Conservation (phyloP, 2,797 vertebrate species). For the Spinus olivaceus region DNA sequence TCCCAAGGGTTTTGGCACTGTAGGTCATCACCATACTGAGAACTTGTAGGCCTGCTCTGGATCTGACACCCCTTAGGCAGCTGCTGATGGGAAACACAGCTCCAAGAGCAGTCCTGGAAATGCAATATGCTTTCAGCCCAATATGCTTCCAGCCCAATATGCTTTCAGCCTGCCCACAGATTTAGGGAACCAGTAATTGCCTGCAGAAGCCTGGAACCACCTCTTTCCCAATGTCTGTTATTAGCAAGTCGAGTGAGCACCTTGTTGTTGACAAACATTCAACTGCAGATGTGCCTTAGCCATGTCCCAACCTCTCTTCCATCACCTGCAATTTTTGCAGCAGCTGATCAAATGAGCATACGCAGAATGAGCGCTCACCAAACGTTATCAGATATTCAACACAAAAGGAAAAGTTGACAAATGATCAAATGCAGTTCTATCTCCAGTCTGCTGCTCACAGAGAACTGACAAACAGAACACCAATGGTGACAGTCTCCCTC, state of each 20-base stretch:
- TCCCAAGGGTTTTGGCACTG: background rate
- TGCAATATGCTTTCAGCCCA: background rate
- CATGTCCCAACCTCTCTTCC: background rate
- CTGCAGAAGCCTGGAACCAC: background rate
- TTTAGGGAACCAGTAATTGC: conserved; percentile 4
- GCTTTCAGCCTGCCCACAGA: background rate
- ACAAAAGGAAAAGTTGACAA: conserved; percentile 35
- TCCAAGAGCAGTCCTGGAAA: background rate
- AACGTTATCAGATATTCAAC: background rate
- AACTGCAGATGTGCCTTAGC: background rate
- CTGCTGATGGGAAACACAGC: background rate
- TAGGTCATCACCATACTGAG: background rate
- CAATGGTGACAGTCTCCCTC: background rate
- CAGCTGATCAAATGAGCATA: background rate
- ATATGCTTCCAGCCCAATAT: background rate
- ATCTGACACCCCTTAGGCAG: background rate
- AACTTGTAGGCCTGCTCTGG: background rate
- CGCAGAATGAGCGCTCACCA: background rate
- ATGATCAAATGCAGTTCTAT: conserved; percentile 7
- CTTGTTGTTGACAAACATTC: conserved; percentile 37
- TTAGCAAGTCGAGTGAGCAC: background rate
- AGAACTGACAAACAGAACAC: background rate
- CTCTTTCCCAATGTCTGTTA: background rate
- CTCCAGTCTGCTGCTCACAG: conserved; percentile 18
- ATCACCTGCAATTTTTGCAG: conserved; percentile 18